phyloP scores from a whole-genome alignment of 1,140 invertebrate genomes.

The Bilobella aurantiaca region DNA sequence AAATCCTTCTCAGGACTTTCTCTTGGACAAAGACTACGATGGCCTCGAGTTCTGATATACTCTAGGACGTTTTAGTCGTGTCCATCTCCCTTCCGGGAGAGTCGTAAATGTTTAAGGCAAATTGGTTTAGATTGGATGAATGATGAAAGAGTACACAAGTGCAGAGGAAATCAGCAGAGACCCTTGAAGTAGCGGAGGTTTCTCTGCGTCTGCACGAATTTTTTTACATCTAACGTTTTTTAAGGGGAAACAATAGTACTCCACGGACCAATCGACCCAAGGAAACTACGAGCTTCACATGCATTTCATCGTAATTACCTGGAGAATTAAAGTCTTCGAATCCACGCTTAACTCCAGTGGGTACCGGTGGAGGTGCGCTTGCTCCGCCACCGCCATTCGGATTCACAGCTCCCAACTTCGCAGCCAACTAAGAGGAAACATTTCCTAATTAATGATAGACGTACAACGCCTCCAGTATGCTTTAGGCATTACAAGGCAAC shows the following conservation, averaged over 20 bases:
- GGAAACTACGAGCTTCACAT: background rate
- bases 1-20: conserved; percentile 25
- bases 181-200: too few species aligned
- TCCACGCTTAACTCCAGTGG: conserved; percentile 57
- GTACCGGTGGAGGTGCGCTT: conserved; percentile 43
- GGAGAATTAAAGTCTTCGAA: conserved; percentile 20
- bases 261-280: background rate
- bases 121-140: too few species aligned
- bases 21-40: background rate
- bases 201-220: background rate
- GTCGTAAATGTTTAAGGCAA: too few species aligned
- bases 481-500: background rate
- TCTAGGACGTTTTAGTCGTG: too few species aligned
- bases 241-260: too few species aligned
- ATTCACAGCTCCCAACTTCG: conserved; percentile 60
- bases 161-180: too few species aligned
- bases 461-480: conserved; percentile 18
- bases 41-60: too few species aligned
- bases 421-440: conserved; percentile 58
- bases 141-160: too few species aligned
- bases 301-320: background rate
- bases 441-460: conserved; percentile 19
- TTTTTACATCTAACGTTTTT: background rate
- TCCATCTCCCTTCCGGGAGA: too few species aligned
- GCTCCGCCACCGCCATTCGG: conserved; percentile 37